Conservation (phyloP, 2,113 vertebrate species). For the Cyphotilapia sp. region DNA sequence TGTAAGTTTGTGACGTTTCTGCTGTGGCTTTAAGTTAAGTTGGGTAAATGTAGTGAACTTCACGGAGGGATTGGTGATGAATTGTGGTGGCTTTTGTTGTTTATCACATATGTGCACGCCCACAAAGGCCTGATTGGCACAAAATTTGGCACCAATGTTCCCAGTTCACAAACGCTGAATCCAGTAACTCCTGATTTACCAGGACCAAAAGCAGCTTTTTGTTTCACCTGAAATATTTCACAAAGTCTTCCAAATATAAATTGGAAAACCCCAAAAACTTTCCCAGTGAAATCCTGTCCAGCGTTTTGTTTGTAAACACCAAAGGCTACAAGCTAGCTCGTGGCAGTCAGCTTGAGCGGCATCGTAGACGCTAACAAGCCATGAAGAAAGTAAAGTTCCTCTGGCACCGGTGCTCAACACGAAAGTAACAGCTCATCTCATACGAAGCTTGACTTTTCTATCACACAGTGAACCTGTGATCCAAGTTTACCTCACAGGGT, state of each 20-base stretch:
- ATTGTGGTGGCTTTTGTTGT: not conserved
- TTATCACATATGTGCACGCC: not conserved
- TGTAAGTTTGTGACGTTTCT: not conserved
- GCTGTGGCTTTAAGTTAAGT: not conserved
- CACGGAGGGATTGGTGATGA: not conserved
- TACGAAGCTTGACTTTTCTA: not conserved
- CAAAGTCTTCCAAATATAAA: not conserved
- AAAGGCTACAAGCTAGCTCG: not conserved
- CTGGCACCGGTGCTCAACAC: fast-evolving
- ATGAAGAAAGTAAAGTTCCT: not conserved
- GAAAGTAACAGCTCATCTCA: not conserved
- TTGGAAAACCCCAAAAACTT: not conserved
- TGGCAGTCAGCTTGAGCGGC: not conserved
- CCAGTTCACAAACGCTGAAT: not conserved
- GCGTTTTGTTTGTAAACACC: not conserved
- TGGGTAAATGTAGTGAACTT: not conserved
- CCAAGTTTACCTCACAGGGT: not conserved
- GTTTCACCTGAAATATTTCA: not conserved
- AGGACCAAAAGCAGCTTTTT: not conserved
- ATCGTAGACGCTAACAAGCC: not conserved
- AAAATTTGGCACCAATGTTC: not conserved
- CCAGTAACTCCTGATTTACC: not conserved
- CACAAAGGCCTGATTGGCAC: not conserved
- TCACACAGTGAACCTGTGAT: not conserved
- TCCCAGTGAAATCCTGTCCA: not conserved